phyloP scores from a whole-genome alignment of 2,888 invertebrate genomes.

The Ormia ochracea region DNA sequence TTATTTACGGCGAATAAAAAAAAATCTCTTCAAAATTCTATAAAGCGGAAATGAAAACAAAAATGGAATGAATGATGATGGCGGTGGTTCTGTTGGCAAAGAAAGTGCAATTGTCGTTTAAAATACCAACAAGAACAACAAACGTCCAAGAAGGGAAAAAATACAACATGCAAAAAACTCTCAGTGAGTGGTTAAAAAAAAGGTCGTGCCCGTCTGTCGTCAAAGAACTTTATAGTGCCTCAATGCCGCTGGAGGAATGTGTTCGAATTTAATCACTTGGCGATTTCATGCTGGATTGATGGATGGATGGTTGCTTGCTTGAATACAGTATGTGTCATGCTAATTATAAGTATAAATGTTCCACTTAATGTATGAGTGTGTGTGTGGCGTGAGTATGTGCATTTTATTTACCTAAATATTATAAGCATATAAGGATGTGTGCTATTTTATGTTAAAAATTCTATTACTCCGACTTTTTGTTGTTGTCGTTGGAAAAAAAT shows the following conservation, averaged over 20 bases:
- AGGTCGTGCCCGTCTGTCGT: conserved; percentile 25
- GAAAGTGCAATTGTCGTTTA: conserved; percentile 50
- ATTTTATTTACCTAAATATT: conserved; percentile 44
- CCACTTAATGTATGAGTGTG: neutral
- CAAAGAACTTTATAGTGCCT: conserved; percentile 40
- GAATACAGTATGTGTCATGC: conserved; percentile 39
- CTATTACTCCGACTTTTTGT: conserved; percentile 12
- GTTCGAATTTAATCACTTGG: conserved; percentile 51
- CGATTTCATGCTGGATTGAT: conserved; percentile 44
- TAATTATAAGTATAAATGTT: conserved; percentile 31
- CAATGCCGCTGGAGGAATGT: conserved; percentile 42
- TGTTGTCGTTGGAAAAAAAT: neutral
- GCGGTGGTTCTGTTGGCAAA: conserved; percentile 24
- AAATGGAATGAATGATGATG: conserved; percentile 46
- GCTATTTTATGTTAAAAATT: conserved; percentile 30
- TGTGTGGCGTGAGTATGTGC: too few species aligned
- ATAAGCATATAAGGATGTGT: conserved; percentile 11
- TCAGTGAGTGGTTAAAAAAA: conserved; percentile 29
- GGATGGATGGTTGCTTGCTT: neutral
- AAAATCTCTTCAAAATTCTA: conserved; percentile 53
- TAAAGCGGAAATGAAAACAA: conserved; percentile 55
- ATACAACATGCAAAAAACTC: conserved; percentile 8
- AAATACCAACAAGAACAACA: neutral
- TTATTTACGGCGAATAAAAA: conserved; percentile 33
- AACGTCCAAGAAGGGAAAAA: conserved; percentile 15